A percentile compares a stretch with the other conserved stretches of the same genome.
Conservation (phyloP, 2,888 invertebrate species). For the Hydrotaea cyrtoneurina region DNA sequence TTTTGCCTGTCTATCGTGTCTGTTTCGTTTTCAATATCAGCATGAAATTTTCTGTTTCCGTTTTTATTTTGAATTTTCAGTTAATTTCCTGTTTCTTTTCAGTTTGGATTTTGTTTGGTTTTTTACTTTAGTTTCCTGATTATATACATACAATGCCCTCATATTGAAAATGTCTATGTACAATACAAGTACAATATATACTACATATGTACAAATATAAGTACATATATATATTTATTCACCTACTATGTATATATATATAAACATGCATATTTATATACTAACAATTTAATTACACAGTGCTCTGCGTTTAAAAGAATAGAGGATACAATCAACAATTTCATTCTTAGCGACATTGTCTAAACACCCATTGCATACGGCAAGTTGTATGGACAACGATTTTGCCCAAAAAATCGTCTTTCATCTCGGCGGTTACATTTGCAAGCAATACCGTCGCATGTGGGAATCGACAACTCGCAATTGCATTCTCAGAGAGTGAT, state of each 20-base stretch:
- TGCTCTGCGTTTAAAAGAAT: neutral
- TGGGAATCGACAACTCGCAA: too few species aligned
- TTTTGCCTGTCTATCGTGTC: neutral
- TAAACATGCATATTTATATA: neutral
- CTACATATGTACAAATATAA: neutral
- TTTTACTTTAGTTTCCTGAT: neutral
- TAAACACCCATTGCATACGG: too few species aligned
- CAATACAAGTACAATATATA: neutral
- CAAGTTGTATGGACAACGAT: too few species aligned
- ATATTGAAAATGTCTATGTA: conserved; percentile 6
- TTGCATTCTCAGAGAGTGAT: too few species aligned
- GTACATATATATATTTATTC: neutral
- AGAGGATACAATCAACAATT: too few species aligned
- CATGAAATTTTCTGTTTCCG: conserved; percentile 7
- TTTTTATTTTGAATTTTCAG: conserved; percentile 5
- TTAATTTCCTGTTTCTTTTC: conserved; percentile 16
- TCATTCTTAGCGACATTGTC: too few species aligned
- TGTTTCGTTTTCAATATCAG: conserved; percentile 20
- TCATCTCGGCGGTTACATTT: too few species aligned
- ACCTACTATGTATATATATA: neutral
- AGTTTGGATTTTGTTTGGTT: neutral
- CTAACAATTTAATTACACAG: neutral
- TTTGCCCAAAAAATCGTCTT: too few species aligned
- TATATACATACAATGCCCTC: neutral
- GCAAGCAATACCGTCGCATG: too few species aligned